Evolutionary conservation across 2,113 vertebrate genomes (phyloP).

Genomic region (Parus major): DNA sequence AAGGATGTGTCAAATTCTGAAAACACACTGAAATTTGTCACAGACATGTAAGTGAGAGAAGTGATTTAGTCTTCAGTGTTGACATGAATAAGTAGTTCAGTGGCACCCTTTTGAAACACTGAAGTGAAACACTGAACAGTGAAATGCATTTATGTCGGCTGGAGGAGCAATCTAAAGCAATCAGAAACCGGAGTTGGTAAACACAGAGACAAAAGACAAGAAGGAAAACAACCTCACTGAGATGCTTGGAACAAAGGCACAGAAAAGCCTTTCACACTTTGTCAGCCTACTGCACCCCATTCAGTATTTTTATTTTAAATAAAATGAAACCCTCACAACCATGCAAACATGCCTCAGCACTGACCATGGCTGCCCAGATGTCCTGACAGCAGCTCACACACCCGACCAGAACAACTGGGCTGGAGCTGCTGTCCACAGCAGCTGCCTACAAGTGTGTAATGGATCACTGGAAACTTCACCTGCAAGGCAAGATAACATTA

Average conservation of each 20-base stretch:
- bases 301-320: not conserved
- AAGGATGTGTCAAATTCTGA: conserved; percentile 4
- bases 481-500: not conserved
- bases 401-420: not conserved
- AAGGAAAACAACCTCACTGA: not conserved
- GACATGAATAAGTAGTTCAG: conserved; percentile 29
- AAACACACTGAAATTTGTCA: conserved; percentile 29
- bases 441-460: not conserved
- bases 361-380: not conserved
- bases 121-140: not conserved
- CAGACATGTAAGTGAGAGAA: conserved; percentile 22
- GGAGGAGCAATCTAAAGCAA: conserved; percentile 5
- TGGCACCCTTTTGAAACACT: conserved; percentile 22
- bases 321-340: not conserved
- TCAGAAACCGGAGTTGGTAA: not conserved
- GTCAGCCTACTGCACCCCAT: not conserved
- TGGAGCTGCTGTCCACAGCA: not conserved
- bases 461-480: not conserved
- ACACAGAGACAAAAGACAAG: not conserved
- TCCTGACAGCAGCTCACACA: not conserved
- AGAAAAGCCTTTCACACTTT: not conserved
- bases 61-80: conserved; percentile 34
- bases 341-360: not conserved
- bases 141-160: not conserved
- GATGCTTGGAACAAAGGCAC: not conserved